A percentile compares a stretch with the other conserved stretches of the same genome.
Evolutionary conservation across 2,113 vertebrate species (phyloP).

Genomic region (Erythrocercus mccallii): DNA sequence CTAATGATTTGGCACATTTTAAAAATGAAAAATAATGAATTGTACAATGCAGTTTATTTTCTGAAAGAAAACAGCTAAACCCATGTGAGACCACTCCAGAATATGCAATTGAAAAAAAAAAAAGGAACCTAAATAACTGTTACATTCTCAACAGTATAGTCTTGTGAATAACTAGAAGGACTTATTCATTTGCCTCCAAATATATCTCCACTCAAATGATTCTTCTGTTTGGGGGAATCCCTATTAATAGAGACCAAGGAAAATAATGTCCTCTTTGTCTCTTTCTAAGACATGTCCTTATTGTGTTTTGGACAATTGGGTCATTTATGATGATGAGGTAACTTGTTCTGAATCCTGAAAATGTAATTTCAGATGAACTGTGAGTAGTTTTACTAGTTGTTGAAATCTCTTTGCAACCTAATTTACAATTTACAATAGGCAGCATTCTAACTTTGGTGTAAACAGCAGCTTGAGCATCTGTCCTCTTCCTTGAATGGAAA

Average conservation of each 20-base stretch:
- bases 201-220: slow-evolving; percentile 36
- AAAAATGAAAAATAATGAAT: background rate
- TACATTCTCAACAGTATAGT: background rate
- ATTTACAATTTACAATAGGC: background rate
- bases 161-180: slow-evolving; percentile 41
- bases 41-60: background rate
- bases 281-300: slow-evolving; percentile 39
- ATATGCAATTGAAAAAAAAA: background rate
- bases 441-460: background rate
- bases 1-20: background rate
- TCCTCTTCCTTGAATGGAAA: background rate
- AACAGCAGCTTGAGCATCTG: slow-evolving; percentile 11
- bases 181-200: slow-evolving; percentile 32
- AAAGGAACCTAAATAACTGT: background rate
- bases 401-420: slow-evolving; percentile 1
- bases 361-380: slow-evolving; percentile 42
- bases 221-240: slow-evolving; percentile 35
- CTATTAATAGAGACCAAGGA: slow-evolving; percentile 58
- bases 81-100: background rate
- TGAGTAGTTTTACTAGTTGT: slow-evolving; percentile 8
- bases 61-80: background rate
- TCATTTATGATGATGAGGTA: slow-evolving; percentile 54
- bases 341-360: slow-evolving; percentile 47
- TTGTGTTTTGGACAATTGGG: slow-evolving; percentile 54
- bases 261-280: slow-evolving; percentile 48